phyloP scores from a whole-genome alignment of 1,140 invertebrate species.

The Dreissena polymorpha region DNA sequence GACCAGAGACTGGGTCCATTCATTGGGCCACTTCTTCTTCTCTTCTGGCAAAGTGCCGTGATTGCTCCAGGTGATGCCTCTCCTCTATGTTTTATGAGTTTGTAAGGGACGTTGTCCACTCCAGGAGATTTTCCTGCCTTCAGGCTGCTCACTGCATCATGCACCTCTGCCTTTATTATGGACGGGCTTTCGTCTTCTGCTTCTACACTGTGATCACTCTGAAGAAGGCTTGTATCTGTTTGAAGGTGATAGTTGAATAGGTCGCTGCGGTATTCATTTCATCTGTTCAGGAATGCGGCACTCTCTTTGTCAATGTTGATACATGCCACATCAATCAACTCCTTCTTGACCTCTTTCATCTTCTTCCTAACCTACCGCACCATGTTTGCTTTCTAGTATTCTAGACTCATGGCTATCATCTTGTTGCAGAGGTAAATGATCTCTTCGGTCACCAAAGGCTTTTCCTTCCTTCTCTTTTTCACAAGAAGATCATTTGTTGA shows the following conservation, averaged over 20 bases:
- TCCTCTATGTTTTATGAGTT: slow-evolving; percentile 51
- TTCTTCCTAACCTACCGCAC: no score
- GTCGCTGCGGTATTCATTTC: slow-evolving; percentile 40
- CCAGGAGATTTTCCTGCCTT: slow-evolving; percentile 58
- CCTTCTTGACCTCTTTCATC: no score
- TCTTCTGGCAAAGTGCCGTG: no score
- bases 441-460: no score
- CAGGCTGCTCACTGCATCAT: slow-evolving; percentile 47
- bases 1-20: slow-evolving; percentile 55
- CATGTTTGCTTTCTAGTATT: no score
- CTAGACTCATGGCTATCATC: no score
- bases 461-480: no score
- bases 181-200: not conserved
- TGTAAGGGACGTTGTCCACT: slow-evolving; percentile 55
- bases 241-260: slow-evolving; percentile 20
- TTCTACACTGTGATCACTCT: not conserved
- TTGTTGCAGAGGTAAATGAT: no score
- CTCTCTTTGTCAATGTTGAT: not conserved
- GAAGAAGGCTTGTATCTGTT: not conserved
- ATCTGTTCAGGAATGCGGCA: slow-evolving; percentile 26
- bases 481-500: no score
- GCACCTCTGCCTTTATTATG: slow-evolving; percentile 39
- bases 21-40: slow-evolving; percentile 31
- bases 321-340: no score
- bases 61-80: slow-evolving; percentile 47